These are phyloP conservation scores for Meiosimyza platycephala DNA, from an alignment of 2,888 invertebrate genomes.

Conservation along the genomic window DNA sequence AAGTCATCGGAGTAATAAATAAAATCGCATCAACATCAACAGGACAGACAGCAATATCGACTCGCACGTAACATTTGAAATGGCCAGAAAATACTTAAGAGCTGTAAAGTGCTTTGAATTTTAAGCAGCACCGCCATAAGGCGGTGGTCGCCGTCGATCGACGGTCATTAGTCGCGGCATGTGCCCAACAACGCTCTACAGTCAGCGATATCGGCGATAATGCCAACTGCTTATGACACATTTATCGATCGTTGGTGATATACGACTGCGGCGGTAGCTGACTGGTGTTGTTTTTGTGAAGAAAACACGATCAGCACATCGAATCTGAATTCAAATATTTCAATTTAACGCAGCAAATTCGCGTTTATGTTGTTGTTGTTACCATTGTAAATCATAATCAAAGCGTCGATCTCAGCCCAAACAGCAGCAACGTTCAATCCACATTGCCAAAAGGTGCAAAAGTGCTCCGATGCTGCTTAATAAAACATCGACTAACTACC, in stretches of 20 bases:
- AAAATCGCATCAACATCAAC: conserved; percentile 10
- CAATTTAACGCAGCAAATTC: conserved; percentile 44
- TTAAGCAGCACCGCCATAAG: conserved; percentile 31
- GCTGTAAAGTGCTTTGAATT: conserved; percentile 29
- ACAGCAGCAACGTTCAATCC: neutral
- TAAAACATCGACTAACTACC: conserved; percentile 28
- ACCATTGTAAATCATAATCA: conserved; percentile 4
- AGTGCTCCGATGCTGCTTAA: neutral
- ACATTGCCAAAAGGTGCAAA: conserved; percentile 15
- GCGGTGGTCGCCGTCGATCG: conserved; percentile 36
- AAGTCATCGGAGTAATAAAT: conserved; percentile 18
- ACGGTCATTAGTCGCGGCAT: conserved; percentile 41
- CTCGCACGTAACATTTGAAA: conserved; percentile 26
- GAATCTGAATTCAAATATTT: conserved; percentile 45
- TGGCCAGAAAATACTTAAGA: conserved; percentile 18
- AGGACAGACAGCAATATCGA: neutral
- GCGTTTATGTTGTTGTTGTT: too few relatives aligned
- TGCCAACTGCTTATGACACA: conserved; percentile 49
- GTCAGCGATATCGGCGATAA: conserved; percentile 27
- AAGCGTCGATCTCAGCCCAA: neutral
- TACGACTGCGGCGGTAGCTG: conserved; percentile 38
- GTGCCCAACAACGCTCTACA: conserved; percentile 39
- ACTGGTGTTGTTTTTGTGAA: conserved; percentile 14
- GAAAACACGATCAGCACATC: conserved; percentile 33
- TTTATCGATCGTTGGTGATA: conserved; percentile 49